These are phyloP conservation scores for Schizopygopsis pylzovi DNA, from an alignment of 2,797 vertebrate genomes.

Conservation along the genomic window DNA sequence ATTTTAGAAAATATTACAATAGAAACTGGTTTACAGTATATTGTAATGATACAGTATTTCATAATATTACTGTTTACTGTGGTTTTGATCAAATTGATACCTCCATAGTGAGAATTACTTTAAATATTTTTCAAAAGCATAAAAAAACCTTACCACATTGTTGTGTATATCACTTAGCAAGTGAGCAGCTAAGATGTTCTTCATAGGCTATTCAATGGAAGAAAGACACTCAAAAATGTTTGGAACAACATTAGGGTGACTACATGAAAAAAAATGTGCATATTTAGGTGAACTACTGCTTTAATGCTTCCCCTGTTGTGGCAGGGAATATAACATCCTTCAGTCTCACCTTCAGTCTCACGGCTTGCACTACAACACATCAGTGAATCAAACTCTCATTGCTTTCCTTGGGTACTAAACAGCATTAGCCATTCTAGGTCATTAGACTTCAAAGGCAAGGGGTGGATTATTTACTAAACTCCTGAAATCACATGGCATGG, in stretches of 20 bases:
- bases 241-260: neutral
- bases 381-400: slow-evolving; percentile 51
- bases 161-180: neutral
- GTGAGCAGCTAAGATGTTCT: neutral
- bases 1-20: neutral
- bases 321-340: slow-evolving; percentile 17
- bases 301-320: slow-evolving; percentile 28
- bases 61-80: neutral
- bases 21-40: neutral
- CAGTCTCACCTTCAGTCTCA: slow-evolving; percentile 21
- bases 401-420: slow-evolving; percentile 58
- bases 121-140: no score
- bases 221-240: neutral
- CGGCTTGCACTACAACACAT: slow-evolving; percentile 30
- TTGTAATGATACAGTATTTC: neutral
- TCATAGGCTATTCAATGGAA: neutral
- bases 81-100: neutral
- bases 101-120: neutral
- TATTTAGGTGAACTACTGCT: slow-evolving; percentile 23
- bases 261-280: neutral
- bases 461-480: slow-evolving; percentile 65
- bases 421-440: slow-evolving; percentile 63
- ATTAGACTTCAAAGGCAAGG: slow-evolving; percentile 60
- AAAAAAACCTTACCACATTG: neutral
- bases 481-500: slow-evolving; percentile 62